Base-by-base conservation (phyloP, 2,888 invertebrate genomes). In the Lamproptera curius region DNA sequence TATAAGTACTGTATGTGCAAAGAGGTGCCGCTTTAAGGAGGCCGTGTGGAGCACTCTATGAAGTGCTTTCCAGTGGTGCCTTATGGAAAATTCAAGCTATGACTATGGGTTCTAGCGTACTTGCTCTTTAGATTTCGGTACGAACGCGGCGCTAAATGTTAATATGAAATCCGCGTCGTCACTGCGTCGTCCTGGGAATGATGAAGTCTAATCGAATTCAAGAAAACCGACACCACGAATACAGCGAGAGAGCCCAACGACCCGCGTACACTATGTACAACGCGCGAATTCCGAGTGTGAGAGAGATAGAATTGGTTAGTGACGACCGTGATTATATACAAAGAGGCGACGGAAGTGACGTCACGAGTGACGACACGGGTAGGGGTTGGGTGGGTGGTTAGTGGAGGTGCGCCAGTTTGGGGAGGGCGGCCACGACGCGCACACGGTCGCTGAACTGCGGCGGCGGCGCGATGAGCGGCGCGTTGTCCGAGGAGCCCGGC, bases 401-500 rank as follows among this genome's bases (percentile, higher is more conserved):
- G 62, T 88, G 89, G 54, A 88, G 68, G 51, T 88, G 84, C 51
- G 90, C 86, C 36, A 85, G 90, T 83, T 96, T 96, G 57, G 95
- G 95, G 70, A 95, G 91, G 52, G 95, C 93, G 48, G 94, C 95
- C 44, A 96, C 94, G 58, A 96, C 95, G 60, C 95, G 90, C 46
- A 94, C 95, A 62, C 93, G 90, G 83, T 96, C 96, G 78, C 94
- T 95, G 85, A 97, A 97, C 81, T 97, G 96, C 31, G 96, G 96
- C 40, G 46, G 49, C 54, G 46, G 55, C 67, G 68, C 17, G 76
- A 78, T 16, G 69, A 70, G 54, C 92, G 28, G 92, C 92, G 55
- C 43, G 28, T 53, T 52, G 44, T 53, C 62, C 36, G 71, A 71
- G 52, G 69, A 69, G 11, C 78, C 82, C n/a, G 72, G 70, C 49